phyloP scores from a whole-genome alignment of 2,113 vertebrate species.

The Muscicapa adusta region DNA sequence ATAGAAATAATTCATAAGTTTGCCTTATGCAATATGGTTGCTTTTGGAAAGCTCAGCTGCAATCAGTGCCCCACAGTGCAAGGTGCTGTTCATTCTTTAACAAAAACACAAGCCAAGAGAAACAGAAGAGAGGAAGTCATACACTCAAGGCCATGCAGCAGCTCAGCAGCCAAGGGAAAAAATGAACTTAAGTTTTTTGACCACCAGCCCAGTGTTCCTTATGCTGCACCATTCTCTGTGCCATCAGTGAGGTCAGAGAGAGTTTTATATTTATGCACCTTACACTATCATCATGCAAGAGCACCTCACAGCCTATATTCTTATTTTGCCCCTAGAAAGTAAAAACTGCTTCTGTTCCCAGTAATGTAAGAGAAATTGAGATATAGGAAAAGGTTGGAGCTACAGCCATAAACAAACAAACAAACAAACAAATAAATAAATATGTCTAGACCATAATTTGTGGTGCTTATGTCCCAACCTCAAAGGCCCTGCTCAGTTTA shows the following conservation, averaged over 20 bases:
- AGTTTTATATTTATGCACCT: neutral
- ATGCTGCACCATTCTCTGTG: neutral
- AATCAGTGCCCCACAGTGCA: neutral
- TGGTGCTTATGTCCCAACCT: neutral
- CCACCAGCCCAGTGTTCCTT: neutral
- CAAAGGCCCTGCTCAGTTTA: neutral
- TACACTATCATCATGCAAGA: neutral
- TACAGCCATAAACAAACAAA: neutral
- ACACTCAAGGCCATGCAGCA: neutral
- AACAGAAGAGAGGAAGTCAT: constrained; percentile 3
- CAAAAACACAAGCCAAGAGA: neutral
- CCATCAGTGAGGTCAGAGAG: neutral
- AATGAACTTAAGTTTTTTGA: neutral
- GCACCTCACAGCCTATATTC: neutral
- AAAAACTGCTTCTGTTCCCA: neutral
- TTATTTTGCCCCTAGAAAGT: neutral
- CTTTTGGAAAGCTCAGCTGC: constrained; percentile 16
- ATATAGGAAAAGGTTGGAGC: neutral
- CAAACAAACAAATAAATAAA: neutral
- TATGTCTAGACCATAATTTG: neutral
- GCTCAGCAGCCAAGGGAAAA: neutral
- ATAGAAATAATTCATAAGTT: constrained; percentile 53
- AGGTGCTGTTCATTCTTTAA: constrained; percentile 2
- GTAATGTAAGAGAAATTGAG: neutral
- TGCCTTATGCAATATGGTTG: neutral